A percentile compares a stretch with the other conserved stretches of the same genome.
These are phyloP conservation scores for Drosophila rhopaloa DNA, from an alignment of 1,140 invertebrate species.

Conservation along the genomic window DNA sequence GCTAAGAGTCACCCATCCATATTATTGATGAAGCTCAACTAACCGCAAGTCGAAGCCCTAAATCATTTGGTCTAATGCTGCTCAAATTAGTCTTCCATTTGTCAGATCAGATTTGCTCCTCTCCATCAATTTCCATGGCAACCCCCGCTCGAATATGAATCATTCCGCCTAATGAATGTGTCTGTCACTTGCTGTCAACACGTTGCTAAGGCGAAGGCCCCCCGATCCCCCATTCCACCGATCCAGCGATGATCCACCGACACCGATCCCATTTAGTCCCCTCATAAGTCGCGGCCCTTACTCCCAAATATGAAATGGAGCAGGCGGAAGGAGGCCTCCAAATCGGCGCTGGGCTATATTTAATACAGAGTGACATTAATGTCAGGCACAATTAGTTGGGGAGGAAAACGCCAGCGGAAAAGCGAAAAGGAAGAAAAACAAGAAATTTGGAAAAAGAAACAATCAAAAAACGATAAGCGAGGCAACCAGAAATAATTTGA, in stretches of 20 bases:
- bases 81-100: constrained; percentile 67
- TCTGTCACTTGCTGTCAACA: constrained; percentile 82
- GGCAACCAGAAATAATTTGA: constrained; percentile 76
- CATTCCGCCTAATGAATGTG: constrained; percentile 80
- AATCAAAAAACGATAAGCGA: constrained; percentile 79
- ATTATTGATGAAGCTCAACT: constrained; percentile 41
- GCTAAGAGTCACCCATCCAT: constrained; percentile 23
- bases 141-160: constrained; percentile 60
- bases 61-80: constrained; percentile 71
- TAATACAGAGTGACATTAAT: constrained; percentile 81
- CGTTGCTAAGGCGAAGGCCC: constrained; percentile 59
- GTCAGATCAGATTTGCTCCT: constrained; percentile 29
- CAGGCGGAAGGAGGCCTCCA: constrained; percentile 24
- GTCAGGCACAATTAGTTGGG: constrained; percentile 73
- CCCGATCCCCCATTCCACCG: constrained; percentile 1
- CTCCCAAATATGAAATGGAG: constrained; percentile 80
- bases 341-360: constrained; percentile 65
- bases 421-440: constrained; percentile 43
- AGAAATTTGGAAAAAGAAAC: constrained; percentile 49
- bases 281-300: constrained; percentile 30
- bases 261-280: constrained; percentile 10
- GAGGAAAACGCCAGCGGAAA: constrained; percentile 58
- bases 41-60: constrained; percentile 43
- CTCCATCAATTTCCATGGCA: not conserved
- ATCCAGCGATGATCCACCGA: constrained; percentile 8